Percentiles rank a stretch among this genome's conserved stretches.
phyloP scores from a whole-genome alignment of 1,140 invertebrate genomes.

The Listronotus bonariensis region DNA sequence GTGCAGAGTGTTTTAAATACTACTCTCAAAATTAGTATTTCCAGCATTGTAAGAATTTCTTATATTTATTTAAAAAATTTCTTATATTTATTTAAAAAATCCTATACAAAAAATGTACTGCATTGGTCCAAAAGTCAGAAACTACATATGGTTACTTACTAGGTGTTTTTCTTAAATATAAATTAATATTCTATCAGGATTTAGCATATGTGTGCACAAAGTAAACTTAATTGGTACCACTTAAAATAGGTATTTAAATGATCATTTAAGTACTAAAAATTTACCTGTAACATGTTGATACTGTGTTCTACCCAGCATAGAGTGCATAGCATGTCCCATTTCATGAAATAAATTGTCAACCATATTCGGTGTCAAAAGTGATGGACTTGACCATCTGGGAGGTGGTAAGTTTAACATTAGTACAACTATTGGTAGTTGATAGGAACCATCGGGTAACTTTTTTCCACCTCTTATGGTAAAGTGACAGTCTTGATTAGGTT shows the following conservation, averaged over 20 bases:
- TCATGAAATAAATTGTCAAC: conserved; percentile 99
- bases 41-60: too few species aligned
- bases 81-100: too few species aligned
- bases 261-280: not conserved
- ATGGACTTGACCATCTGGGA: conserved; percentile 75
- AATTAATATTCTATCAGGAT: too few species aligned
- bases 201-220: too few species aligned
- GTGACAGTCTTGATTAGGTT: conserved; percentile 97
- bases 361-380: conserved; percentile 78
- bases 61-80: too few species aligned
- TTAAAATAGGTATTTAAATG: not conserved
- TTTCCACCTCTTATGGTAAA: conserved; percentile 97
- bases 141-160: too few species aligned
- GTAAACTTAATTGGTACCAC: too few species aligned
- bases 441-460: conserved; percentile 75
- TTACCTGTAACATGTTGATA: conserved; percentile 95
- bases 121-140: too few species aligned
- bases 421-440: conserved; percentile 92
- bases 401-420: conserved; percentile 86
- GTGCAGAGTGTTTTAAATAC: too few species aligned
- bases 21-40: too few species aligned
- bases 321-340: conserved; percentile 99
- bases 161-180: too few species aligned
- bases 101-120: too few species aligned
- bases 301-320: conserved; percentile 92